Evolutionary conservation across 1,140 invertebrate genomes (phyloP).

Genomic region (Harlomillsia oculata): DNA sequence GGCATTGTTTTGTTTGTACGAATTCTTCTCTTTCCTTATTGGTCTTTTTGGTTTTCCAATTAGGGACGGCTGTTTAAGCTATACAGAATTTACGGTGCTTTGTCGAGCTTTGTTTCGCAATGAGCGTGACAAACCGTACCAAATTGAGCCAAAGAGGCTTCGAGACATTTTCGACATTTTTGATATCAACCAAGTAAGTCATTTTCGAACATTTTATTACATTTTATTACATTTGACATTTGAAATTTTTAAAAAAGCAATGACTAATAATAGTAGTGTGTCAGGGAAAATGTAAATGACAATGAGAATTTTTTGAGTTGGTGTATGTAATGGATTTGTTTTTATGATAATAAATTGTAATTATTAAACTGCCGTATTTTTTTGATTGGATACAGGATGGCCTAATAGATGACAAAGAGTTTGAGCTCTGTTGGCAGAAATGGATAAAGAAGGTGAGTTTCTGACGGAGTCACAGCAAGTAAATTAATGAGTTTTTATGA

Average conservation of each 20-base stretch:
- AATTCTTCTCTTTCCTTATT: not conserved
- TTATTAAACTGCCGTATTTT: too few relatives aligned
- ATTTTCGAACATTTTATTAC: too few relatives aligned
- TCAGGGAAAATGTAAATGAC: not conserved
- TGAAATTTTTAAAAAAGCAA: not conserved
- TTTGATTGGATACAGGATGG: conserved; percentile 51
- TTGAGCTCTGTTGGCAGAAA: conserved; percentile 14
- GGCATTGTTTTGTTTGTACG: not conserved
- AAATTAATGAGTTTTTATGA: too few relatives aligned
- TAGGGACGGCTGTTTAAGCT: conserved; percentile 66
- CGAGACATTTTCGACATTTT: conserved; percentile 68
- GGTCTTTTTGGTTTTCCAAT: conserved; percentile 30
- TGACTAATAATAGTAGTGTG: not conserved
- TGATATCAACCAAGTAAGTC: conserved; percentile 53
- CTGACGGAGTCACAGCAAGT: too few relatives aligned
- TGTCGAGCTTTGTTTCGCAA: conserved; percentile 76
- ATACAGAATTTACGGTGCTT: conserved; percentile 67
- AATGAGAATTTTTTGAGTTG: not conserved
- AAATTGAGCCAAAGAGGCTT: conserved; percentile 59
- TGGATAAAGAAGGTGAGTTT: conserved; percentile 17
- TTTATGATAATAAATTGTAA: too few relatives aligned
- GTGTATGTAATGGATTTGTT: not conserved
- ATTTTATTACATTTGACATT: not conserved
- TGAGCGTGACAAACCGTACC: conserved; percentile 72
- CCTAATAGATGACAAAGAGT: conserved; percentile 64